These are phyloP conservation scores for Amblyjoppa fuscipennis DNA, from an alignment of 2,888 invertebrate species.

Conservation along the genomic window DNA sequence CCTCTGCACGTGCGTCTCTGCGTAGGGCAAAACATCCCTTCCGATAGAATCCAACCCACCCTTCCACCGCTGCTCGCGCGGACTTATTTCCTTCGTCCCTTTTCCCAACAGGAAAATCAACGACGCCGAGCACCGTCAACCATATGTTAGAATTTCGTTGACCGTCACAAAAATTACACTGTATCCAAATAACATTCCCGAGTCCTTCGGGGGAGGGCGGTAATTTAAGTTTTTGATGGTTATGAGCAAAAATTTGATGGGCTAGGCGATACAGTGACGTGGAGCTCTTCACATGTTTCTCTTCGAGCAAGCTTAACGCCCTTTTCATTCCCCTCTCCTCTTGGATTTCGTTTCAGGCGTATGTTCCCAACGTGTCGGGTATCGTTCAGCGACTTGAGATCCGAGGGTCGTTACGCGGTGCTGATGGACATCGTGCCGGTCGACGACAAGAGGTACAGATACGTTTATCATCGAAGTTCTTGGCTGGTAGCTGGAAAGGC, in stretches of 20 bases:
- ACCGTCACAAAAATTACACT: constrained; percentile 60
- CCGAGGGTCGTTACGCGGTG: constrained; percentile 90
- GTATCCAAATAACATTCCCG: constrained; percentile 17
- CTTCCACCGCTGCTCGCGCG: background rate
- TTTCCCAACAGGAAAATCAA: background rate
- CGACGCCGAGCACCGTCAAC: constrained; percentile 18
- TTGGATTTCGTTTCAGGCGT: constrained; percentile 87
- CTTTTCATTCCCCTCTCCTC: background rate
- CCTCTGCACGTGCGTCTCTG: constrained; percentile 69
- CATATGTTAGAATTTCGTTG: constrained; percentile 62
- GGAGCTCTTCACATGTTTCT: background rate
- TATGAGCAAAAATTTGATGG: background rate
- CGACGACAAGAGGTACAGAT: constrained; percentile 92
- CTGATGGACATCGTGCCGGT: constrained; percentile 93
- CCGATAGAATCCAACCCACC: background rate
- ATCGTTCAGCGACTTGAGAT: constrained; percentile 90
- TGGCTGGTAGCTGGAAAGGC: constrained; percentile 94
- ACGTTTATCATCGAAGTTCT: constrained; percentile 93
- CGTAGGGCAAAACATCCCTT: constrained; percentile 64
- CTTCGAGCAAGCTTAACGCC: background rate
- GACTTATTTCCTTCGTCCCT: background rate
- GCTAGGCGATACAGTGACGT: background rate
- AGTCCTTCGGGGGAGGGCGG: constrained; percentile 43
- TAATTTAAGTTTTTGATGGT: constrained; percentile 43
- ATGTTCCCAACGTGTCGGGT: constrained; percentile 94